Evolutionary conservation across 2,113 vertebrate genomes (phyloP), one percentile per base, ranked within the genome.

Genomic region (Arizona elegans): DNA sequence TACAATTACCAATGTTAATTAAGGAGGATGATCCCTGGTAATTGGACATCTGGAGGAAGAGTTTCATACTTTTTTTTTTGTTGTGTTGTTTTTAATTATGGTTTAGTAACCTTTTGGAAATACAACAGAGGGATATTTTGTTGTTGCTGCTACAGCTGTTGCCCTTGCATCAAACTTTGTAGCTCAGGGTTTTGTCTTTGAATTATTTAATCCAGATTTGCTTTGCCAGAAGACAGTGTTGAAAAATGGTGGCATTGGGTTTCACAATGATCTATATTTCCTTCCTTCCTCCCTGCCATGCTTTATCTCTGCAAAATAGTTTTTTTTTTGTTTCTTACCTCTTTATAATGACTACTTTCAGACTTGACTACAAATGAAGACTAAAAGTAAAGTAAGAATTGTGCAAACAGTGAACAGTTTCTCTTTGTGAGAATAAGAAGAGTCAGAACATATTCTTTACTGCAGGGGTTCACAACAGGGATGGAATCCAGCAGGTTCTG

Each of bases 1-100:
- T 89, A 33, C 70, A 93, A 91, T 91, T 88, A 92, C 75, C 47
- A 92, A 29, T 86, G 93, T 89, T 92, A 93, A 92, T 90, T 92
- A 56, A n/a, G 70, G 87, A 86, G 50, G 33, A 93, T 58, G 90
- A 91, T 93, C 55, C 56, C 62, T 86, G 43, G 70, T 93, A 92
- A 92, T 92, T 89, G 91, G 65, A 91, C 65, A 89, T 85, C 90
- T 91, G 81, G 92, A 92, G 24, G 70, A 89, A 92, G 91, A 92
- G 43, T 86, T 89, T 89, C 87, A 91, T 86, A 91, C 86, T 86
- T 86, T 91, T 87, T 59, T 59, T 56, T 12, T 54, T 24, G 85
- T 85, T 59, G 21, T 89, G 93, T 59, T 58, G 87, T 62, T 86
- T 91, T 91, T 59, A 91, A 93, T 93, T 93, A 93, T 47, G 19